Evolutionary conservation across 2,113 vertebrate genomes (phyloP), one percentile per base, ranked within the genome.

Genomic region (Oryzias curvinotus): DNA sequence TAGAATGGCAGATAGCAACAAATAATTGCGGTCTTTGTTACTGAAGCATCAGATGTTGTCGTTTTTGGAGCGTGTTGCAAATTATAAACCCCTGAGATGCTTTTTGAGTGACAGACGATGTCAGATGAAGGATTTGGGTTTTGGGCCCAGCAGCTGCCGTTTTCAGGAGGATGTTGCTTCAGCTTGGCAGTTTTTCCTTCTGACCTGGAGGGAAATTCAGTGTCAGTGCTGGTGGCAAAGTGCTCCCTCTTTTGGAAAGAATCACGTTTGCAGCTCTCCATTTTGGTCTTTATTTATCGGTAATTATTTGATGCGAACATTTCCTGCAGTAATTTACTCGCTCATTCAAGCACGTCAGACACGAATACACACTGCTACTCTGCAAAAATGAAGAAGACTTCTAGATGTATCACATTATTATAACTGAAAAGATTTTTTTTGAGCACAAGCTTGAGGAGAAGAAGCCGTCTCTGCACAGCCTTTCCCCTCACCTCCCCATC

Each of bases 1-100:
- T 78, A 7, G 83, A 87, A 49, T 82, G 80, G 68, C 86, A 85
- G 78, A 85, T 81, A 84, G 75, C 77, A 67, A 79, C 82, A 82
- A 82, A 85, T 69, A 74, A 62, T 55, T 60, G 48, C 17, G 30
- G 42, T 65, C 66, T 86, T 77, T 87, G 65, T 46, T 23, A 58
- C 23, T 44, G 57, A 65, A 67, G 76, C 55, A 68, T 84, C 73
- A 72, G 62, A 69, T 18, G n/a, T 71, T 41, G 57, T 36, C 14
- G 54, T 54, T 68, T 80, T 62, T 65, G 55, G 76, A 74, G 61
- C 43, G 4, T 52, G 54, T 66, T 62, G 62, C 73, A 75, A 72
- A 83, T 82, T 70, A 70, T 73, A 74, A 82, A 80, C 12, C 18
- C 59, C 28, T 65, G 66, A 73, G 57, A 81, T 69, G 54, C 75